These are phyloP conservation scores for Poeciliopsis paucimaculata DNA, from an alignment of 2,797 vertebrate genomes.

Conservation along the genomic window DNA sequence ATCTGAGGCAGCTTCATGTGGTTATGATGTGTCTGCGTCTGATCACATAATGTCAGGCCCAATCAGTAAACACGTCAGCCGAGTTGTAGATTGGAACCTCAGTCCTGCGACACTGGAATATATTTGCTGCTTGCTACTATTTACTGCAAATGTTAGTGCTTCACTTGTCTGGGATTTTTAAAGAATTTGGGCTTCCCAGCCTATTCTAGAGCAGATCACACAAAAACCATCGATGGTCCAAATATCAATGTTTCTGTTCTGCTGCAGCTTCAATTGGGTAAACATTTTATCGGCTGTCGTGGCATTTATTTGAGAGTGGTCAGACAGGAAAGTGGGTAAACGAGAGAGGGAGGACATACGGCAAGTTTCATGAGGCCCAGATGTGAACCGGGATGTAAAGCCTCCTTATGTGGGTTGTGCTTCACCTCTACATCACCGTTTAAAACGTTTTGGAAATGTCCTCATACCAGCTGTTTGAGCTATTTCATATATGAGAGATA, in stretches of 20 bases:
- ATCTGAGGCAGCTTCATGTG: conserved; percentile 12
- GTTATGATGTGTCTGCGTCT: conserved; percentile 20
- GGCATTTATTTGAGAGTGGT: too few relatives aligned
- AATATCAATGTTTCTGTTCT: neutral
- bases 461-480: neutral
- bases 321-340: too few relatives aligned
- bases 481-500: neutral
- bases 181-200: neutral
- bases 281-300: neutral
- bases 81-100: neutral
- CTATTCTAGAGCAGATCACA: neutral
- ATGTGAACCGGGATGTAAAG: too few relatives aligned
- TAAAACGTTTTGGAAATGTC: neutral
- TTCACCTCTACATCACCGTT: too few relatives aligned
- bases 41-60: conserved; percentile 19
- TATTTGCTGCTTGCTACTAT: neutral
- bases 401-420: too few relatives aligned
- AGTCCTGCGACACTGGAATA: neutral
- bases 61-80: neutral
- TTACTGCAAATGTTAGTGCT: neutral
- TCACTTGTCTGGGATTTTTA: neutral
- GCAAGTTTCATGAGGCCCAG: too few relatives aligned
- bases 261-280: neutral
- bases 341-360: too few relatives aligned
- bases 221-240: neutral